Base-by-base conservation (phyloP, 2,888 invertebrate species). In the Erebia aethiops region DNA sequence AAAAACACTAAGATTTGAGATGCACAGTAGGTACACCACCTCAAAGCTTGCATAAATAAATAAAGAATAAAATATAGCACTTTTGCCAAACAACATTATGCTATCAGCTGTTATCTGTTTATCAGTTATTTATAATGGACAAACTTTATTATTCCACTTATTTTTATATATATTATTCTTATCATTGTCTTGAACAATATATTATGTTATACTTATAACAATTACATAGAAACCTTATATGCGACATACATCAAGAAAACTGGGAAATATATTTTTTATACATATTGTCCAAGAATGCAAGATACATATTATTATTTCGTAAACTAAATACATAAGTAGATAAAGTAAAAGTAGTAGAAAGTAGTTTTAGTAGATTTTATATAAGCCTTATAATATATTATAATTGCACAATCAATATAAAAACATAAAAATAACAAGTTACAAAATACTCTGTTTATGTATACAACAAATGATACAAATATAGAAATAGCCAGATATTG, bases 361-460 rank as follows among this genome's bases (percentile, higher is more conserved):
- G n/a, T n/a, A n/a, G n/a, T n/a, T n/a, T n/a, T n/a, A n/a, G n/a
- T n/a, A n/a, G n/a, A n/a, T n/a, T n/a, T n/a, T n/a, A n/a, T n/a
- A n/a, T n/a, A n/a, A n/a, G n/a, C n/a, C n/a, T n/a, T n/a, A n/a
- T n/a, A n/a, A n/a, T n/a, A n/a, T n/a, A n/a, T n/a, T n/a, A n/a
- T n/a, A n/a, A 49, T 49, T 43, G 16, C 60, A 62, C 18, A 62
- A 62, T 18, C 18, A 3, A 18, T 46, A 46, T 1, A 61, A 41
- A 60, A n/a, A 41, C n/a, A 41, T 60, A 9, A 60, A n/a, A 43
- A 7, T 26, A 58, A 58, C 35, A 58, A 16, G 21, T n/a, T 60
- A 9, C 41, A 35, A 35, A 41, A 10, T 18, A 46, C 13, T 7
- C 35, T 35, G 0, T 51, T 51, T 26, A 26, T 14, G 7, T 16